Conservation (phyloP, 1,140 invertebrate species). For the Conus betulinus region DNA sequence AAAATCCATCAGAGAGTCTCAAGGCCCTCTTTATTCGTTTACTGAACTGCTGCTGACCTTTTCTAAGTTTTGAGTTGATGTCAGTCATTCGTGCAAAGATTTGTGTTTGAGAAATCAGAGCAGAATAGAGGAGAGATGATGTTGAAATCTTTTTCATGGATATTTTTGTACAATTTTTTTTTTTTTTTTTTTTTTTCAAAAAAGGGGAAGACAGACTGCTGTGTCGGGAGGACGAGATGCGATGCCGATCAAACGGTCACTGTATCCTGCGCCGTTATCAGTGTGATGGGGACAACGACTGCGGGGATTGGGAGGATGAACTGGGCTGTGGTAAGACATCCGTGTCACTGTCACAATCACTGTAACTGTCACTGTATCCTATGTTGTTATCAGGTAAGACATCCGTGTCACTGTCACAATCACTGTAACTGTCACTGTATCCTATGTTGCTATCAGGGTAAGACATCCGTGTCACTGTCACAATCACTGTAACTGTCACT, state of each 20-base stretch:
- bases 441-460: too few relatives aligned
- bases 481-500: constrained; percentile 72
- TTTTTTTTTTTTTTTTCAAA: too few relatives aligned
- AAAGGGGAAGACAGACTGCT: constrained; percentile 51
- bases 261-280: constrained; percentile 66
- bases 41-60: too few relatives aligned
- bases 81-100: too few relatives aligned
- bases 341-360: constrained; percentile 71
- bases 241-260: constrained; percentile 57
- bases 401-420: constrained; percentile 67
- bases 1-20: too few relatives aligned
- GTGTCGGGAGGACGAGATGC: constrained; percentile 67
- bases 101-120: too few relatives aligned
- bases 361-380: constrained; percentile 71
- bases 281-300: constrained; percentile 73
- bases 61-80: too few relatives aligned
- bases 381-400: constrained; percentile 45
- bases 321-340: constrained; percentile 65
- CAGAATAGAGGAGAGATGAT: too few relatives aligned
- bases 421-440: constrained; percentile 74
- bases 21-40: too few relatives aligned
- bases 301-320: constrained; percentile 73
- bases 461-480: constrained; percentile 65
- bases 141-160: too few relatives aligned
- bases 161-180: too few relatives aligned